Conservation (phyloP, 2,113 vertebrate genomes). For the Sturnus vulgaris region DNA sequence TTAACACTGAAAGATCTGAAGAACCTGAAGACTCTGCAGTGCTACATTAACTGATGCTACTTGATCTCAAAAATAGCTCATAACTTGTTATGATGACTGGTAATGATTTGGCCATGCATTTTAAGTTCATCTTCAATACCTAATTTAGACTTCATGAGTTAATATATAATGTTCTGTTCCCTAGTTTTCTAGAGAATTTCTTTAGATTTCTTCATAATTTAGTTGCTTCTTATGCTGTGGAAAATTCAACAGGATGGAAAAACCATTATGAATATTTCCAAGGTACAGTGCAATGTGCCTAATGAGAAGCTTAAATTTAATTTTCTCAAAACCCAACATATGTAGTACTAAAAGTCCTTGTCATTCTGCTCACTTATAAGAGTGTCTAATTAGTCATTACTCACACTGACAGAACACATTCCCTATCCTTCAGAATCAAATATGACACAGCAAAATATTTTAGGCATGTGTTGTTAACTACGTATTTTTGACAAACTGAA, state of each 20-base stretch:
- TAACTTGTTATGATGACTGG: background rate
- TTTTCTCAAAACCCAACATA: background rate
- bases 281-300: background rate
- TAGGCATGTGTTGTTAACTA: background rate
- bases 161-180: background rate
- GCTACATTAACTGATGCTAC: background rate
- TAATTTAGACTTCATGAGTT: background rate
- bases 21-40: background rate
- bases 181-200: background rate
- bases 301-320: slow-evolving; percentile 3
- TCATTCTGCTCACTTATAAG: background rate
- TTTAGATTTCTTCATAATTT: background rate
- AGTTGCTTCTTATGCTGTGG: background rate
- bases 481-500: background rate
- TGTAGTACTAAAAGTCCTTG: background rate
- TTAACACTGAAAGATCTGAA: background rate
- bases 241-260: slow-evolving; percentile 20
- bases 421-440: slow-evolving; percentile 4
- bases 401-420: background rate
- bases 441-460: slow-evolving; percentile 47
- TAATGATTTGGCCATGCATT: background rate
- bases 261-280: background rate
- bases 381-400: slow-evolving; percentile 29
- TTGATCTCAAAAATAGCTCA: background rate
- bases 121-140: background rate